A percentile compares a stretch with the other conserved stretches of the same genome.
These are phyloP conservation scores for Channa maculata DNA, from an alignment of 2,113 vertebrate genomes.

Conservation along the genomic window DNA sequence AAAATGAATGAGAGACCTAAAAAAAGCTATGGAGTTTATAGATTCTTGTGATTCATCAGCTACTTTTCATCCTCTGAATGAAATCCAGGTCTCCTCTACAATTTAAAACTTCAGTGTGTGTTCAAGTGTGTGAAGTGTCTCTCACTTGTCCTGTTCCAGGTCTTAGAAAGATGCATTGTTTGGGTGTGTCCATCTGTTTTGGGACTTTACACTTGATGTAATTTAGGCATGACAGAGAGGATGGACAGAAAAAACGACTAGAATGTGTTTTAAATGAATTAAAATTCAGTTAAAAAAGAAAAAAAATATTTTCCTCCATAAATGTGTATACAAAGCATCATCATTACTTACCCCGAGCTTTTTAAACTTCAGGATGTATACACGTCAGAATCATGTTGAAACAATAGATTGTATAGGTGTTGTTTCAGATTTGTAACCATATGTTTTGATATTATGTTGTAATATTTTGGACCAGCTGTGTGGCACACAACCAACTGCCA, in stretches of 20 bases:
- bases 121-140: not conserved
- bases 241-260: not conserved
- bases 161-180: constrained; percentile 8
- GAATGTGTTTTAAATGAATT: not conserved
- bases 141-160: constrained; percentile 21
- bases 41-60: not conserved
- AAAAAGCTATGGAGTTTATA: not conserved
- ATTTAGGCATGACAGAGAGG: not conserved
- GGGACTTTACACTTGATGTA: too few relatives aligned
- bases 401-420: not conserved
- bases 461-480: not conserved
- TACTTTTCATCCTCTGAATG: constrained; percentile 15
- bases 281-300: not conserved
- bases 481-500: constrained; percentile 3
- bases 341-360: not conserved
- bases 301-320: not conserved
- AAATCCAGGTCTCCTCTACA: constrained; percentile 27
- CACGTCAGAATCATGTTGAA: too few relatives aligned
- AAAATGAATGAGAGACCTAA: not conserved
- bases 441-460: not conserved
- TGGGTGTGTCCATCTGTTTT: not conserved
- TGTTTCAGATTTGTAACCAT: not conserved
- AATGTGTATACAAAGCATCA: too few relatives aligned
- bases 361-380: not conserved
- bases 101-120: constrained; percentile 23